Conservation (phyloP, 2,113 vertebrate species). For the Pluvialis apricaria region DNA sequence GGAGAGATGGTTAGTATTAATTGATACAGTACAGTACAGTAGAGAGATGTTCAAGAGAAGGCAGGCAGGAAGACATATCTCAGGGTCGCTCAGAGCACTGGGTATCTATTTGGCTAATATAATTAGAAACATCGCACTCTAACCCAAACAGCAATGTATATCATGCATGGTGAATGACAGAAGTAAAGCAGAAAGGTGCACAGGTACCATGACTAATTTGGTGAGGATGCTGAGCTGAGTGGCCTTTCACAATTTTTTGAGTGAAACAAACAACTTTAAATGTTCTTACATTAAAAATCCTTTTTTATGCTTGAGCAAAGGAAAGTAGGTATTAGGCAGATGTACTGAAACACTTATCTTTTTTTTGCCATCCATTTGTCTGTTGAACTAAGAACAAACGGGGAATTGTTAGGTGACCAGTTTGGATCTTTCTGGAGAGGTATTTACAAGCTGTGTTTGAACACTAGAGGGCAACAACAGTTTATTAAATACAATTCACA, state of each 20-base stretch:
- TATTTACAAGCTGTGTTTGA: background rate
- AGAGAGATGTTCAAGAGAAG: background rate
- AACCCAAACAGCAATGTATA: background rate
- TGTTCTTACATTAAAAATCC: background rate
- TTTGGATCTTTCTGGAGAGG: background rate
- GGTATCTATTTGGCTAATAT: background rate
- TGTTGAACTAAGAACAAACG: background rate
- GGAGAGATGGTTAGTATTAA: background rate
- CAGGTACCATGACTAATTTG: background rate
- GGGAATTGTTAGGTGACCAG: background rate
- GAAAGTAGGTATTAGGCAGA: background rate
- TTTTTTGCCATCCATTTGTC: background rate
- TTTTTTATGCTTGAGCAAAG: background rate
- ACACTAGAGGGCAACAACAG: conserved; percentile 54
- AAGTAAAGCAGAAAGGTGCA: background rate
- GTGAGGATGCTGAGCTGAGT: background rate
- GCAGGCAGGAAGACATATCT: background rate
- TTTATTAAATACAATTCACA: background rate
- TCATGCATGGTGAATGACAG: background rate
- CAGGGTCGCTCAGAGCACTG: background rate
- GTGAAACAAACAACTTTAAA: background rate
- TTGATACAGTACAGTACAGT: background rate
- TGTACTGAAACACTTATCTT: background rate
- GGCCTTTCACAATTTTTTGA: background rate
- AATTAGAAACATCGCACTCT: background rate